Conservation (phyloP, 2,113 vertebrate genomes). For the Cavia aperea region DNA sequence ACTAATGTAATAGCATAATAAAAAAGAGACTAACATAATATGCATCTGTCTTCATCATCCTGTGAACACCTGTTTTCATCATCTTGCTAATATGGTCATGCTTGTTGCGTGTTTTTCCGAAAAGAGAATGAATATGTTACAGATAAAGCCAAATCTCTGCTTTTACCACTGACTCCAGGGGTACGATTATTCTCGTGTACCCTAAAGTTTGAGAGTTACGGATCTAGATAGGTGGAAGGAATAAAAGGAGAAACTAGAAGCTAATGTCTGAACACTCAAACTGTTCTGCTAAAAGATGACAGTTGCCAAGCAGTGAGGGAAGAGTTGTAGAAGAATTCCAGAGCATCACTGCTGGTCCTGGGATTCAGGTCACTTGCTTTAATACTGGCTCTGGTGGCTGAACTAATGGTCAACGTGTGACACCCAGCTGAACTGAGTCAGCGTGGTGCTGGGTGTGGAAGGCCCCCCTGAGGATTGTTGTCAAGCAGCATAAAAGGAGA, state of each 20-base stretch:
- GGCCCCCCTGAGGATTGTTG: background rate
- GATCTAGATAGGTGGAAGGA: background rate
- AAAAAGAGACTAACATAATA: background rate
- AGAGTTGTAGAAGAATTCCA: background rate
- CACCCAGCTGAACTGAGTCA: background rate
- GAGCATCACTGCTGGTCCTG: background rate
- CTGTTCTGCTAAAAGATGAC: background rate
- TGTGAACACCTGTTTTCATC: background rate
- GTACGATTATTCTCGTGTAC: background rate
- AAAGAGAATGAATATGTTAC: background rate
- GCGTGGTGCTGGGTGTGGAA: background rate
- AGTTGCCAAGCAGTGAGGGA: background rate
- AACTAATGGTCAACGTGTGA: background rate
- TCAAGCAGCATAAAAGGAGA: background rate
- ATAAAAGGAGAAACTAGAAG: background rate
- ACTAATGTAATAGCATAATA: background rate
- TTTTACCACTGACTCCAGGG: background rate
- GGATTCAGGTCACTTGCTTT: background rate
- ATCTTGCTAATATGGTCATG: background rate
- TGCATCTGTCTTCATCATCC: background rate
- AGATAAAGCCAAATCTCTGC: background rate
- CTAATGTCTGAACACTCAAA: background rate
- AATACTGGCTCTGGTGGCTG: background rate
- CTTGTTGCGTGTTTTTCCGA: background rate
- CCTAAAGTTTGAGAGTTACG: background rate